Evolutionary conservation across 2,797 vertebrate genomes (phyloP), one percentile per base, ranked within the genome.

Genomic region (Macrochelys suwanniensis): DNA sequence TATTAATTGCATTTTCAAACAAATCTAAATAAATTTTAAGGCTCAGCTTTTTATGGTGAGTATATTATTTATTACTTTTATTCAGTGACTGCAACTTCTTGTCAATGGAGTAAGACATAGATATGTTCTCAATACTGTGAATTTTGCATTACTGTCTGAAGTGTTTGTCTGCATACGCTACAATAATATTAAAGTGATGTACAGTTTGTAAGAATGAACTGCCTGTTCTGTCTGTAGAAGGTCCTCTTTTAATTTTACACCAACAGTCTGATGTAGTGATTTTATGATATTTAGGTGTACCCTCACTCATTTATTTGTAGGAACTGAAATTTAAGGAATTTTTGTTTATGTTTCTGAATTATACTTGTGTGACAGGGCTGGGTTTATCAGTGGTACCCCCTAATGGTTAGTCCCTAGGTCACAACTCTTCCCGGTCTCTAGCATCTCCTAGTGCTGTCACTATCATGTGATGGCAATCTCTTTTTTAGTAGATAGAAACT

Each of bases 1-100:
- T 54, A 47, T 83, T 94, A 76, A 81, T 94, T 92, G 88, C 42
- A 86, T 82, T 49, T 57, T 88, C 37, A 95, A 94, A 86, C 65
- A 77, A 93, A 89, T 84, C 4, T 42, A 56, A 6, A 86, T 10
- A 13, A 90, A 88, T 87, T 85, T 47, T 51, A 65, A 94, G 61
- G 25, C 9, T 81, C 51, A 47, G 33, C 50, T 93, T 71, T 89
- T 76, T 17, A 37, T 76, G 45, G 85, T 82, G 56, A 16, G 4
- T 74, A 84, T 31, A 50, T 92, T 71, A n/a, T 90, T 78, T 28
- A 19, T 79, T 37, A 47, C 10, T 57, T 65, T 65, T 11, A 45
- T 21, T 42, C 56, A 68, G 51, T 65, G 21, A 19, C 37, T 80
- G 77, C 57, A 65, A 51, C 49, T 82, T 49, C 68, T 51, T 37